phyloP scores from a whole-genome alignment of 2,888 invertebrate genomes.

The Muscina levida region DNA sequence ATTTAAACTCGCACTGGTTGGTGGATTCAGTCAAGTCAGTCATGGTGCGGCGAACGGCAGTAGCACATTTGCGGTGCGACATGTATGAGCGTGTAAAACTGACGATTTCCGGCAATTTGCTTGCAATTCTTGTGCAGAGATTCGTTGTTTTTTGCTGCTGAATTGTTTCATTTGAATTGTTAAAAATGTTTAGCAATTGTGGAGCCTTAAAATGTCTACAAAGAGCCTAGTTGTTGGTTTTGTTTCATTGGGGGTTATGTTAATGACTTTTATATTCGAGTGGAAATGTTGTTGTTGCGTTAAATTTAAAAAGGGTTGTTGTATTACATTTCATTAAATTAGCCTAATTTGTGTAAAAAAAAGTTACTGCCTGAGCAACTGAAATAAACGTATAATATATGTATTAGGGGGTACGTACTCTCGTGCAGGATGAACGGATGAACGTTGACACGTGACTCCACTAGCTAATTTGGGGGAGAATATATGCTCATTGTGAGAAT shows the following conservation, averaged over 20 bases:
- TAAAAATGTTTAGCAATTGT: background rate
- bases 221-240: background rate
- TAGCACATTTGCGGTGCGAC: constrained; percentile 26
- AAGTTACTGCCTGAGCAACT: no score
- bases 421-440: no score
- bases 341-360: constrained; percentile 1
- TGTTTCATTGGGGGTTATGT: background rate
- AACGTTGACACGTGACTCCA: no score
- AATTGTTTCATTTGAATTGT: constrained; percentile 15
- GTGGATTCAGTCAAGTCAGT: background rate
- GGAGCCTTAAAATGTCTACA: constrained; percentile 12
- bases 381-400: no score
- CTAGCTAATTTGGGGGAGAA: no score
- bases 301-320: background rate
- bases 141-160: constrained; percentile 6
- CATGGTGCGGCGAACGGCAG: constrained; percentile 17
- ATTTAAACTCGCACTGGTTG: background rate
- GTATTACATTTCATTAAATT: constrained; percentile 3
- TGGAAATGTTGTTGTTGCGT: constrained; percentile 10
- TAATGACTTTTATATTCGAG: constrained; percentile 12
- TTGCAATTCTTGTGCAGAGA: constrained; percentile 28
- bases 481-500: no score
- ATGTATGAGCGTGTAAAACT: constrained; percentile 24
- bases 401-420: no score
- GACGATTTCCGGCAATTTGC: constrained; percentile 43